Base-by-base conservation (phyloP, 2,113 vertebrate genomes). In the Rhinolophus ferrumequinum region DNA sequence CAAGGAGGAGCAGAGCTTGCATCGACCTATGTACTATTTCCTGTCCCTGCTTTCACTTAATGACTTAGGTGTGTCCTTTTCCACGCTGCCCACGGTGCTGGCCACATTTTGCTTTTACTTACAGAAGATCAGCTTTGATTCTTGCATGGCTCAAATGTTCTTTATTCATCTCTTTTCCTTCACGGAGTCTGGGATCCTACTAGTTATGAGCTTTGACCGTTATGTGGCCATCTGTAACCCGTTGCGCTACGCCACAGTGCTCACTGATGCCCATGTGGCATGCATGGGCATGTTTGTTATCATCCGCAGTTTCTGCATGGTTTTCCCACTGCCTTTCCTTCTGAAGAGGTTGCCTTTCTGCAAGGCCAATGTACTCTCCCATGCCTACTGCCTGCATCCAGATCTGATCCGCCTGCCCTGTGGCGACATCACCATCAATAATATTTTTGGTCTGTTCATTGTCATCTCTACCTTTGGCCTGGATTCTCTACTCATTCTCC, bases 1-100 rank as follows among this genome's bases (percentile, higher is more conserved):
- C 72, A 97, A 83, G 22, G 81, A 92, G 19, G 96, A 95, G 9
- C 90, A 89, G 70, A 97, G 93, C 14, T 96, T 98, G 62, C 97
- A 98, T 38, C 88, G 97, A 30, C 98, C 98, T 60, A 98, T 98
- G 97, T 98, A 97, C 54, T 93, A 97, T 6, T 97, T 98, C n/a
- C 52, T 98, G 8, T 96, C 97, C 50, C 58, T 97, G 77, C 69
- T 98, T 0, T 97, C 97, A 35, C 11, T 89, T 12, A 98, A 97
- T 44, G 98, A 98, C 70, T 47, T 97, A 7, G 95, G 96, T 12
- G 95, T 97, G 64, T 98, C 97, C 33, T 67, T 97, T 2, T 95
- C 97, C 47, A 98, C 97, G 0, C 21, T 98, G 15, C 96, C 97
- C 24, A 98, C 96, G 0, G 95, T 97, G 11, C 15, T 98, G 50